Evolutionary conservation across 2,888 invertebrate genomes (phyloP).

Genomic region (Dione vanillae): DNA sequence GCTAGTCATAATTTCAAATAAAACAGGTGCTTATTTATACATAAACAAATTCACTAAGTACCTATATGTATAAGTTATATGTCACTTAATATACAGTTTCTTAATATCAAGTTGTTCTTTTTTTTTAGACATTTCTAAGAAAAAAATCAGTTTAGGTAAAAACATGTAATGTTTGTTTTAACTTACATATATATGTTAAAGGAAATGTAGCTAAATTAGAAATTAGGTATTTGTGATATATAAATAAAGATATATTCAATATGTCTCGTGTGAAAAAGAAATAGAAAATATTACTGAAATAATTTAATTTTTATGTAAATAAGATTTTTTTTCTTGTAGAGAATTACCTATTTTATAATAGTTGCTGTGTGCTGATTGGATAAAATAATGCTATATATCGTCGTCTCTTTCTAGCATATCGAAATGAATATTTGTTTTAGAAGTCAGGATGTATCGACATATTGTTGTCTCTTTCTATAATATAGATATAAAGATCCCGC

Average conservation of each 20-base stretch:
- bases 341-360: not conserved
- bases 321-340: no score
- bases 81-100: not conserved
- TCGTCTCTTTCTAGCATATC: no score
- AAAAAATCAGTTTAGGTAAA: not conserved
- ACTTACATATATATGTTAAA: no score
- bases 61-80: slow-evolving; percentile 1
- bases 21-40: not conserved
- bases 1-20: slow-evolving; percentile 29
- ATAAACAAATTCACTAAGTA: slow-evolving; percentile 12
- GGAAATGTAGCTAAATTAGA: no score
- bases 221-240: no score
- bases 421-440: no score
- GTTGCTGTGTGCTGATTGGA: no score
- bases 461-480: not conserved
- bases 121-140: not conserved
- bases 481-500: not conserved
- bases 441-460: not conserved
- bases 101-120: not conserved
- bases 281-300: no score
- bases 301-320: not conserved
- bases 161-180: slow-evolving; percentile 3
- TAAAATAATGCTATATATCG: no score
- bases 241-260: no score
- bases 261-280: no score